Base-by-base conservation (phyloP, 2,113 vertebrate species). In the Pycnonotus jocosus region DNA sequence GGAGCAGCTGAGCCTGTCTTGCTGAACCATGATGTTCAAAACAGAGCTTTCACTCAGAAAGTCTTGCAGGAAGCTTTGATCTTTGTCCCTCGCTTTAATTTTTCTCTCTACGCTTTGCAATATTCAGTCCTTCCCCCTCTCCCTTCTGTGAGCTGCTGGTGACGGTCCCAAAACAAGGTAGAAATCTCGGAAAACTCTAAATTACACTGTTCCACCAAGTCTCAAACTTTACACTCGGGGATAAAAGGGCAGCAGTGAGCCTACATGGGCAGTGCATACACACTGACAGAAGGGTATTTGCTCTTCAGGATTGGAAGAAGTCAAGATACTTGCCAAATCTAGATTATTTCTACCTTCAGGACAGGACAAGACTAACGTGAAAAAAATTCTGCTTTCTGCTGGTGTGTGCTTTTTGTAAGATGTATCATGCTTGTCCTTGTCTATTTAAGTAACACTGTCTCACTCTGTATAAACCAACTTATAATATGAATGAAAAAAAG, bases 391-490 rank as follows among this genome's bases (percentile, higher is more conserved):
- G 56, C 61, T 96, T 97, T 95, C 84, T 93, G 81, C 86, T 96
- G 40, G 15, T 92, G 37, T 81, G 92, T 92, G 89, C 87, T 94
- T 96, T 90, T 95, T 96, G 82, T 53, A 84, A 95, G 90, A 95
- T 83, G 70, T 86, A 96, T 94, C 95, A 77, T 82, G 50, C 86
- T 96, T 40, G 30, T 96, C 93, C 79, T 92, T 90, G 94, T 85
- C 86, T 96, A 96, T 94, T 98, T 97, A 97, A 98, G 93, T 95
- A 97, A 97, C 96, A 85, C 76, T 94, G 83, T 96, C 95, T 97
- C 85, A 78, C 65, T 97, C 77, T 89, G 79, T 93, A 96, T 94
- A 97, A 97, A 96, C 80, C 94, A 97, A 91, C 90, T 96, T 97
- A 95, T 69, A 97, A 95, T 66, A 97, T 86, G 92, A 97, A 96